phyloP scores from a whole-genome alignment of 2,888 invertebrate genomes.

The Luperina testacea region DNA sequence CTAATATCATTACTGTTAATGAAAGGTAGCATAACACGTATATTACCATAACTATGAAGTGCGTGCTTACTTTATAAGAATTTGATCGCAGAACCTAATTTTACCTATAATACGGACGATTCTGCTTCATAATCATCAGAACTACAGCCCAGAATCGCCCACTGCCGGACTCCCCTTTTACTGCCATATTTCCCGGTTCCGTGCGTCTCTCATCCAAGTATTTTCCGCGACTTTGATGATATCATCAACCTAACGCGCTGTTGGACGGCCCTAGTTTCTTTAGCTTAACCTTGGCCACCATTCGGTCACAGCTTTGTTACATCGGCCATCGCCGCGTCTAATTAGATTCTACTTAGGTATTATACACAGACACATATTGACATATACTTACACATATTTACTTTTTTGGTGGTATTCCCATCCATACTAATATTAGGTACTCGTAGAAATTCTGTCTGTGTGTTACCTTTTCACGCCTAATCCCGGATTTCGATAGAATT shows the following conservation, averaged over 20 bases:
- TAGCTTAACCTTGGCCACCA: neutral
- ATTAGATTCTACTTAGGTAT: neutral
- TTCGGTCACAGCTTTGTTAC: neutral
- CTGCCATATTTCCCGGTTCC: neutral
- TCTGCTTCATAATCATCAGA: neutral
- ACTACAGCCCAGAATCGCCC: neutral
- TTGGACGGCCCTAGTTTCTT: neutral
- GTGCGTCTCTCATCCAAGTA: neutral
- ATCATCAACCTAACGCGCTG: neutral
- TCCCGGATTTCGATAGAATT: neutral
- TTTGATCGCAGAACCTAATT: neutral
- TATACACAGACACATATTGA: too few species aligned
- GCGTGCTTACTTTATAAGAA: neutral
- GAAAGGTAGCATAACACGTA: conserved; percentile 15
- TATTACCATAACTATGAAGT: neutral
- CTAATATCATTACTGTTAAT: conserved; percentile 24
- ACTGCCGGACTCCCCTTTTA: neutral
- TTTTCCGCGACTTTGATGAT: neutral
- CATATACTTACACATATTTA: too few species aligned
- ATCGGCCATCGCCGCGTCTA: neutral
- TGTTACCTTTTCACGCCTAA: too few species aligned
- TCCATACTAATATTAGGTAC: too few species aligned
- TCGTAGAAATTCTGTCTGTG: too few species aligned
- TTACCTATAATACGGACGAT: neutral
- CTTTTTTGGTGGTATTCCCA: neutral